Conservation (phyloP, 2,888 invertebrate species). For the Xylota sylvarum region DNA sequence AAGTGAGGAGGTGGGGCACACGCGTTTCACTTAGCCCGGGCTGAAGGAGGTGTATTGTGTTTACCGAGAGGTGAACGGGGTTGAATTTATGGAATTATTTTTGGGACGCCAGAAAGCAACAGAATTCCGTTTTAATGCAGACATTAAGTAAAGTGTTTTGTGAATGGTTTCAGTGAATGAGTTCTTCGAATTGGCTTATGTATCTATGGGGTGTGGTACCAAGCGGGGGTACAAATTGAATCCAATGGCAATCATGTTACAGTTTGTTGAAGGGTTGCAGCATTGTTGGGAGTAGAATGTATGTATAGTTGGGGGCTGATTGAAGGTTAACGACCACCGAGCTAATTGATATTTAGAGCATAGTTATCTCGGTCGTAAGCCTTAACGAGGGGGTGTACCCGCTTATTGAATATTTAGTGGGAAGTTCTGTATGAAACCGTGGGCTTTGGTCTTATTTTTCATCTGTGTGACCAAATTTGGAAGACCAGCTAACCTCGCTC, state of each 20-base stretch:
- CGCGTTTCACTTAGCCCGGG: neutral
- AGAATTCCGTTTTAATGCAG: constrained; percentile 36
- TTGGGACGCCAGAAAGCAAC: constrained; percentile 25
- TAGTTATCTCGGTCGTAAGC: neutral
- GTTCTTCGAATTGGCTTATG: neutral
- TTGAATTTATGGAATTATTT: constrained; percentile 29
- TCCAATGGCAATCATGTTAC: neutral
- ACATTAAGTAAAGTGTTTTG: constrained; percentile 35
- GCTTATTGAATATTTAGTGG: neutral
- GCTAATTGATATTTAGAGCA: neutral
- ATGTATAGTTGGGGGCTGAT: neutral
- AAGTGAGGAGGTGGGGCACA: neutral
- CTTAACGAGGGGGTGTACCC: neutral
- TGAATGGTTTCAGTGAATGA: constrained; percentile 20
- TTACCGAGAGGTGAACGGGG: neutral
- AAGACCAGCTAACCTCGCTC: too few relatives aligned
- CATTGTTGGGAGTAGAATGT: neutral
- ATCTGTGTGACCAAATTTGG: too few relatives aligned
- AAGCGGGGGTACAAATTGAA: constrained; percentile 3
- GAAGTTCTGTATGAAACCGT: too few relatives aligned
- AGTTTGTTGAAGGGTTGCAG: neutral
- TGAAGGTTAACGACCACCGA: neutral
- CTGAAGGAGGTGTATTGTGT: neutral
- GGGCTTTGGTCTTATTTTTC: too few relatives aligned
- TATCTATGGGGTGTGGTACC: neutral